These are phyloP conservation scores for Pan troglodytes DNA, from an alignment of 2,113 vertebrate genomes.

Conservation along the genomic window NHGRI_mPanTro3-v2.1_pri NC_072410.2:37209501-37210000, in stretches of 20 bases:
- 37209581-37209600: conserved; percentile 73
- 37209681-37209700: conserved; percentile 72
- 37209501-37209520: conserved; percentile 71
- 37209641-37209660: conserved; percentile 68
- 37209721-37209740: conserved; percentile 77
- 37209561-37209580: conserved; percentile 73
- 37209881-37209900: conserved; percentile 66
- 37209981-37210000: conserved; percentile 78
- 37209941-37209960: conserved; percentile 79
- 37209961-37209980: conserved; percentile 80
- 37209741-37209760: conserved; percentile 78
- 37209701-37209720: conserved; percentile 56
- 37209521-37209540: conserved; percentile 75
- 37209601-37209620: conserved; percentile 75
- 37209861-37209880: conserved; percentile 71
- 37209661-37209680: conserved; percentile 77
- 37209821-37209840: conserved; percentile 77
- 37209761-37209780: conserved; percentile 74
- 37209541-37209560: conserved; percentile 81
- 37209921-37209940: conserved; percentile 79
- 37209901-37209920: conserved; percentile 77
- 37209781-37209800: conserved; percentile 68
- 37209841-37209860: conserved; percentile 70
- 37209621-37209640: conserved; percentile 80
- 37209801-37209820: conserved; percentile 74